Evolutionary conservation across 2,113 vertebrate species (phyloP), one percentile per base, ranked within the genome.

Genomic region (Columba janthina): DNA sequence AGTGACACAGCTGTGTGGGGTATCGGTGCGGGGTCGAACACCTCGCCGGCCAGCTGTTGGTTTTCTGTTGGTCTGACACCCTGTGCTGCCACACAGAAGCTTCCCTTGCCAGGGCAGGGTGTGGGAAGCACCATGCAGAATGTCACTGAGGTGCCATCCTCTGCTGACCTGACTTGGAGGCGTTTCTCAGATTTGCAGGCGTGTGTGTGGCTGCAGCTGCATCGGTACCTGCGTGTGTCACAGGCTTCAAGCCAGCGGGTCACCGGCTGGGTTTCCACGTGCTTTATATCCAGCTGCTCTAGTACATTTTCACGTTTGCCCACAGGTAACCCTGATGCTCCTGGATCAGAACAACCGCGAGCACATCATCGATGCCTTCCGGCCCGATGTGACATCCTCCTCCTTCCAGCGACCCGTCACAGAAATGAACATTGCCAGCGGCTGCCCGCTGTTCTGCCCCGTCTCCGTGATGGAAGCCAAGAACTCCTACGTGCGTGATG

Each of bases 391-490:
- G 60, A 98, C 97, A 0, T 99, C 99, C 10, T 98, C 98, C 1
- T 99, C 99, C 51, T 99, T 99, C 96, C 99, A 99, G 98, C 97
- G 98, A 54, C 99, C 99, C 0, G 91, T 99, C 95, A 98, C 98
- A 0, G 99, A 99, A 77, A 99, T 99, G 99, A 99, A 99, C 97
- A 99, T 99, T 2, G 99, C 99, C 94, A 99, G 99, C 0, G 99
- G 99, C 89, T 99, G 99, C 94, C 99, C 99, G 0, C 98, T 99
- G 42, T 99, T 99, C 98, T 99, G 99, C 85, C 99, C 99, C 0
- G 97, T 99, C 79, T 97, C 98, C 3, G 98, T 98, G 91, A 98
- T 99, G 97, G 99, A 99, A 6, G 96, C 98, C 66, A 99, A 99
- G 97, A 99, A 98, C 54, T 98, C 99, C 6, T 99, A 99, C 40